A percentile compares a stretch with the other conserved stretches of the same genome.
These are phyloP conservation scores for Polyommatus icarus DNA, from an alignment of 2,888 invertebrate species.

Conservation along the genomic window DNA sequence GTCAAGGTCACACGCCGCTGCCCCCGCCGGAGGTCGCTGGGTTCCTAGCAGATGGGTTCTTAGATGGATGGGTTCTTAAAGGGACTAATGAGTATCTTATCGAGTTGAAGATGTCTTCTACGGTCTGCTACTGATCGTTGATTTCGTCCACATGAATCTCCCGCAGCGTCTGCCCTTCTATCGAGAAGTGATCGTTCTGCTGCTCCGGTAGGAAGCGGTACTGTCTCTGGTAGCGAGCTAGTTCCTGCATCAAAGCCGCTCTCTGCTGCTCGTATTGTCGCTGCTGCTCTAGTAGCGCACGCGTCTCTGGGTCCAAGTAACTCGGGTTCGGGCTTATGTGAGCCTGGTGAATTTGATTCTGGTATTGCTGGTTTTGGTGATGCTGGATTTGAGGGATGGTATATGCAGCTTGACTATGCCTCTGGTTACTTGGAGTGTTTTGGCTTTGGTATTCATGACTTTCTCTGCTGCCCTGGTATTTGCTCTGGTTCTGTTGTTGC, in stretches of 20 bases:
- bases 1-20: constrained; percentile 65
- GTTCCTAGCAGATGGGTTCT: background rate
- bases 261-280: constrained; percentile 50
- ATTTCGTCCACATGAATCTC: constrained; percentile 5
- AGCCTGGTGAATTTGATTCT: constrained; percentile 37
- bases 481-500: constrained; percentile 45
- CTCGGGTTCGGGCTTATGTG: background rate
- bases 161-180: constrained; percentile 7
- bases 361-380: constrained; percentile 38
- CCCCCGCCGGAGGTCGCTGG: constrained; percentile 25
- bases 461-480: constrained; percentile 40
- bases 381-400: background rate
- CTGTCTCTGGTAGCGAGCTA: constrained; percentile 49
- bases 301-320: constrained; percentile 42
- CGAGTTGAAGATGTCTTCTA: background rate
- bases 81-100: background rate
- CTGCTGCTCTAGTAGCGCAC: constrained; percentile 48
- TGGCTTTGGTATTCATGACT: background rate
- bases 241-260: constrained; percentile 43
- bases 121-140: background rate
- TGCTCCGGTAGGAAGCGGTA: constrained; percentile 51
- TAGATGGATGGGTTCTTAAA: background rate
- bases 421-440: constrained; percentile 34
- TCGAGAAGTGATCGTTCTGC: constrained; percentile 34
- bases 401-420: constrained; percentile 29